Percentiles rank a stretch among this genome's conserved stretches.
phyloP scores from a whole-genome alignment of 1,140 invertebrate genomes.

The Drosophila fuyamai region DNA sequence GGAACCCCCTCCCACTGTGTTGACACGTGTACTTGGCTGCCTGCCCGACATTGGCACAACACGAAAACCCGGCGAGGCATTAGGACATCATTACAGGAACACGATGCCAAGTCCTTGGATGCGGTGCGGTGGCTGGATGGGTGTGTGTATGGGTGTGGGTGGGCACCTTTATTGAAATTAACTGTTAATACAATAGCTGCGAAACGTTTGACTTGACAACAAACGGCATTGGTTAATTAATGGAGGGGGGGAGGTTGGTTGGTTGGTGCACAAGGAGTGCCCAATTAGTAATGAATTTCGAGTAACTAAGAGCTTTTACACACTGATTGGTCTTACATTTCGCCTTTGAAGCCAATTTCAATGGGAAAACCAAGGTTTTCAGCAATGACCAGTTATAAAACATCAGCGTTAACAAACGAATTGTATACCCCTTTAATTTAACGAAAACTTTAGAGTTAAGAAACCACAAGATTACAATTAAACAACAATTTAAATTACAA shows the following conservation, averaged over 20 bases:
- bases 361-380: background rate
- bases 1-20: background rate
- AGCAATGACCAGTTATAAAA: background rate
- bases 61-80: slow-evolving; percentile 61
- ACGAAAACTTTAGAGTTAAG: no score
- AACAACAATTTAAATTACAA: no score
- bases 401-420: no score
- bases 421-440: background rate
- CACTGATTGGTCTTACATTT: background rate
- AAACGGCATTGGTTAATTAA: slow-evolving; percentile 23
- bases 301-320: slow-evolving; percentile 30
- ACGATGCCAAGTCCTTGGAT: slow-evolving; percentile 24
- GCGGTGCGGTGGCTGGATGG: background rate
- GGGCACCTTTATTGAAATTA: slow-evolving; percentile 65
- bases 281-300: slow-evolving; percentile 47
- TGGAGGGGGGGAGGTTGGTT: background rate
- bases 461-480: no score
- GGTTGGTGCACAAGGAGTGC: background rate
- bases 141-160: slow-evolving; percentile 3
- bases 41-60: slow-evolving; percentile 38
- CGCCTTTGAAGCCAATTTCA: background rate
- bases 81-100: slow-evolving; percentile 74
- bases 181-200: slow-evolving; percentile 71
- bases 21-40: slow-evolving; percentile 63
- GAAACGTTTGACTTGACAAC: slow-evolving; percentile 52